Percentiles rank a stretch among this genome's conserved stretches.
Conservation (phyloP, 2,797 vertebrate genomes). For the Melanitta fusca region DNA sequence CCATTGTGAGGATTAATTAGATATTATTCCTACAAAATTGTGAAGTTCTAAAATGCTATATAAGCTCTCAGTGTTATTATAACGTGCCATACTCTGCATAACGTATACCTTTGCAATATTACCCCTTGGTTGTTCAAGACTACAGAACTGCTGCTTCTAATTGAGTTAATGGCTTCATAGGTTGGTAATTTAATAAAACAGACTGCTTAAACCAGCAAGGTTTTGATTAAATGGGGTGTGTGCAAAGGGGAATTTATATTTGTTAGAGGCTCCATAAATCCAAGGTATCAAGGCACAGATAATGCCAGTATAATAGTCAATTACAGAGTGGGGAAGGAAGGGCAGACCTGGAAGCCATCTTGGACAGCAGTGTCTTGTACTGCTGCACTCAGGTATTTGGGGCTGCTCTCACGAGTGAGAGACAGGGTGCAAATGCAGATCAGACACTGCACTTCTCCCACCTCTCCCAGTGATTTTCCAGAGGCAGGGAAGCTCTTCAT, state of each 20-base stretch:
- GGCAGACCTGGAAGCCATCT: background rate
- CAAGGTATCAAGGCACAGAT: constrained; percentile 15
- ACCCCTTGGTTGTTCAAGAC: constrained; percentile 49
- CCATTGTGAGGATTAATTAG: constrained; percentile 42
- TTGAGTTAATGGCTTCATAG: constrained; percentile 74
- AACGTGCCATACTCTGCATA: constrained; percentile 27
- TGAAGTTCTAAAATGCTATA: constrained; percentile 51
- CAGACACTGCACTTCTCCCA: background rate
- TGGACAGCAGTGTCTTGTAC: background rate
- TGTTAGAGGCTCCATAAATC: constrained; percentile 40
- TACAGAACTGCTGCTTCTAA: constrained; percentile 67
- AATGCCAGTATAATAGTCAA: background rate
- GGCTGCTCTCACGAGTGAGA: background rate
- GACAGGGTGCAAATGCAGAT: background rate
- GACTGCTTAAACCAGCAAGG: constrained; percentile 74
- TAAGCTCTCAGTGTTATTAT: constrained; percentile 45
- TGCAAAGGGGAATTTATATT: constrained; percentile 61
- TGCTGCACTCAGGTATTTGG: background rate
- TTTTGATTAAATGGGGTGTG: constrained; percentile 72
- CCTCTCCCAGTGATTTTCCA: background rate
- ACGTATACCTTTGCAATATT: background rate
- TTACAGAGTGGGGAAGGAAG: background rate
- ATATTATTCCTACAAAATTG: constrained; percentile 30
- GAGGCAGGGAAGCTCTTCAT: background rate
- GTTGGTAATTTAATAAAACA: constrained; percentile 76